These are phyloP conservation scores for Chrysopa pallens DNA, from an alignment of 1,140 invertebrate species.

Conservation along the genomic window DNA sequence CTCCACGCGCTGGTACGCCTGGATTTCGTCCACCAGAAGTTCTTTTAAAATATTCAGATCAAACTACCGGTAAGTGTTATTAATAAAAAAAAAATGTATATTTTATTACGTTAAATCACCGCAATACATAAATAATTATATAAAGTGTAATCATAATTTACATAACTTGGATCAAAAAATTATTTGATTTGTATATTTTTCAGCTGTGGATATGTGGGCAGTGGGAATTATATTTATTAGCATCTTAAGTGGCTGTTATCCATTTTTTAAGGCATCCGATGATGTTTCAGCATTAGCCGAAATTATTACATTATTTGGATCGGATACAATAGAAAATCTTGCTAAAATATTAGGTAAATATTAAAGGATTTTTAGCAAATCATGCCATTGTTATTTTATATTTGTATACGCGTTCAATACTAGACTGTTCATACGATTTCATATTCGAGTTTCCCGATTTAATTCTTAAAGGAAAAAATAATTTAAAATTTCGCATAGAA, in stretches of 20 bases:
- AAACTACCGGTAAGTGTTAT: constrained; percentile 54
- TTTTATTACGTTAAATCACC: too few relatives aligned
- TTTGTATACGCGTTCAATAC: too few relatives aligned
- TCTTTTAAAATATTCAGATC: constrained; percentile 51
- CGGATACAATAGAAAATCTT: constrained; percentile 41
- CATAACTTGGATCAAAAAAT: too few relatives aligned
- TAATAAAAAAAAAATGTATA: too few relatives aligned
- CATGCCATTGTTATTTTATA: too few relatives aligned
- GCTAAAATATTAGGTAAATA: constrained; percentile 46
- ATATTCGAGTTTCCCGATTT: too few relatives aligned
- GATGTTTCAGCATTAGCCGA: constrained; percentile 67
- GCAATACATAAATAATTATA: too few relatives aligned
- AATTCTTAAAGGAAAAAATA: too few relatives aligned
- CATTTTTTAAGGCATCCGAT: constrained; percentile 67
- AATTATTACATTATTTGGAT: constrained; percentile 65
- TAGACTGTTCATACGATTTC: too few relatives aligned
- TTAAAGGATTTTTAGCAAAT: neutral
- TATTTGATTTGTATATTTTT: too few relatives aligned
- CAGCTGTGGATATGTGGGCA: constrained; percentile 80
- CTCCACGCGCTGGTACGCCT: constrained; percentile 74
- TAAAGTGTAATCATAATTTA: too few relatives aligned
- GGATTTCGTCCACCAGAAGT: constrained; percentile 82
- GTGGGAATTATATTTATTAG: constrained; percentile 70
- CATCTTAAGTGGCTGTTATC: constrained; percentile 60
- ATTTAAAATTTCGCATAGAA: too few relatives aligned